Percentiles rank a stretch among this genome's conserved stretches.
Conservation (phyloP, 2,888 invertebrate species). For the Dynastes tityus region DNA sequence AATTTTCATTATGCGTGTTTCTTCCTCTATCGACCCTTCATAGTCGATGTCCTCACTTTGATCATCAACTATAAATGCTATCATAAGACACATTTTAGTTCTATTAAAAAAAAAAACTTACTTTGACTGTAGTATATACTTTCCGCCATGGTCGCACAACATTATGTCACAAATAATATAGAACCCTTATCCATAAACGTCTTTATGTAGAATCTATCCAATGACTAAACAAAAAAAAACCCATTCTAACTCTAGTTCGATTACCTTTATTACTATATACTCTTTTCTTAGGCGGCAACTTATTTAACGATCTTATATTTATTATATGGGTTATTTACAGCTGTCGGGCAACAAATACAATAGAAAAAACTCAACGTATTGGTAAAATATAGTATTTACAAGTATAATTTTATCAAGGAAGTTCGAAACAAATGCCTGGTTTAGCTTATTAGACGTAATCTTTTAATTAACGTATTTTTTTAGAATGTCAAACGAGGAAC, state of each 20-base stretch:
- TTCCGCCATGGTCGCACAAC: slow-evolving; percentile 59
- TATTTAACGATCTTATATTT: too few relatives aligned
- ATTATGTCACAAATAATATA: slow-evolving; percentile 53
- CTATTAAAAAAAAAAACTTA: slow-evolving; percentile 50
- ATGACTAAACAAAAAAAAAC: slow-evolving; percentile 21
- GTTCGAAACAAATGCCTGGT: too few relatives aligned
- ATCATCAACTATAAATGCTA: slow-evolving; percentile 50
- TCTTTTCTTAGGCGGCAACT: too few relatives aligned
- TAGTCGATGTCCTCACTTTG: slow-evolving; percentile 57
- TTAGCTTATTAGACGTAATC: too few relatives aligned
- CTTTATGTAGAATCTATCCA: slow-evolving; percentile 4
- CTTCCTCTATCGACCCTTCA: slow-evolving; percentile 60
- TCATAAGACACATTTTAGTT: neutral
- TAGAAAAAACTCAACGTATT: too few relatives aligned
- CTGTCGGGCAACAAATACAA: too few relatives aligned
- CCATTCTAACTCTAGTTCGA: neutral
- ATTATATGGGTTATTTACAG: too few relatives aligned
- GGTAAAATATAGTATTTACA: too few relatives aligned
- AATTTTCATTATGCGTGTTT: slow-evolving; percentile 80
- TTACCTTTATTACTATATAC: neutral
- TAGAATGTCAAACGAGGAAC: too few relatives aligned
- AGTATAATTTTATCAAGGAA: too few relatives aligned
- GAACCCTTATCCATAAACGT: slow-evolving; percentile 50
- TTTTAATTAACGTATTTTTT: too few relatives aligned
- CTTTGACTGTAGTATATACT: slow-evolving; percentile 58